These are phyloP conservation scores for Megalurothrips usitatus DNA, from an alignment of 2,888 invertebrate genomes.

Conservation along the genomic window DNA sequence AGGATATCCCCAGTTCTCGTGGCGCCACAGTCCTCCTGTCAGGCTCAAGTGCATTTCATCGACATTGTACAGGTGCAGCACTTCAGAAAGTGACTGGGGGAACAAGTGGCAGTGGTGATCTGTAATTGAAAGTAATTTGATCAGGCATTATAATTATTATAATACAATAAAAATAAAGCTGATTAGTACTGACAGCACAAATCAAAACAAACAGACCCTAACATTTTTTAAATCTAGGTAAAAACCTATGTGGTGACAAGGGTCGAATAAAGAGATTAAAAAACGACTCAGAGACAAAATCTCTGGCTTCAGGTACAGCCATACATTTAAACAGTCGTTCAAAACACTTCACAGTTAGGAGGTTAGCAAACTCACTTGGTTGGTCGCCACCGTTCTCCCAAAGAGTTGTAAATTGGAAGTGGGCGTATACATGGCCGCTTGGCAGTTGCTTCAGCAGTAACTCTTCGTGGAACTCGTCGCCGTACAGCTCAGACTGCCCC, in stretches of 20 bases:
- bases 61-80: slow-evolving; percentile 75
- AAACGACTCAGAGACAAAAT: background rate
- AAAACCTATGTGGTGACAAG: background rate
- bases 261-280: background rate
- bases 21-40: slow-evolving; percentile 91
- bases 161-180: background rate
- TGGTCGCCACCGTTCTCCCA: slow-evolving; percentile 58
- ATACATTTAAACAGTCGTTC: background rate
- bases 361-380: slow-evolving; percentile 53
- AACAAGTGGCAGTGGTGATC: slow-evolving; percentile 81
- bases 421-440: slow-evolving; percentile 78
- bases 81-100: slow-evolving; percentile 83
- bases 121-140: slow-evolving; percentile 46
- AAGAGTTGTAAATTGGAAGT: slow-evolving; percentile 85
- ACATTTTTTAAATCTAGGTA: no score
- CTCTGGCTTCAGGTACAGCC: background rate
- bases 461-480: slow-evolving; percentile 81
- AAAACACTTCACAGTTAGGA: no score
- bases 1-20: slow-evolving; percentile 93
- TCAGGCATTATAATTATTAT: slow-evolving; percentile 29
- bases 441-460: slow-evolving; percentile 78
- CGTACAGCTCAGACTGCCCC: background rate
- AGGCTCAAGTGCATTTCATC: slow-evolving; percentile 87
- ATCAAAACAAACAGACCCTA: no score
- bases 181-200: no score